Conservation (phyloP, 2,888 invertebrate species). For the Euplagia quadripunctaria region DNA sequence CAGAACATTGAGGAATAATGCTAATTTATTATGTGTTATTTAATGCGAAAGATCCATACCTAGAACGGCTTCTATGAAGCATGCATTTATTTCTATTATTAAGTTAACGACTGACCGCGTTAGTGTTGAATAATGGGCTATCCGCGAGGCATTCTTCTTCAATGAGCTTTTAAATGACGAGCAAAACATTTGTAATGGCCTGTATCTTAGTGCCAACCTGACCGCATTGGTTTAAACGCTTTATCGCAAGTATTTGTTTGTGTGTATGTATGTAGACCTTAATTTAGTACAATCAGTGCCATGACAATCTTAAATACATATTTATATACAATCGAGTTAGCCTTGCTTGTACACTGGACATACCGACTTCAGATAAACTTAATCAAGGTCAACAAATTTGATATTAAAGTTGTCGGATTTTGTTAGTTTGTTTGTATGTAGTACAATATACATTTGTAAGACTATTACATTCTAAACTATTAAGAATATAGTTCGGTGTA, state of each 20-base stretch:
- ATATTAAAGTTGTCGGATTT: not conserved
- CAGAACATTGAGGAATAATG: not conserved
- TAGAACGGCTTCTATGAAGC: constrained; percentile 45
- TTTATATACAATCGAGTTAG: not conserved
- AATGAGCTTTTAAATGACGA: constrained; percentile 56
- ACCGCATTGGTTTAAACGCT: constrained; percentile 46
- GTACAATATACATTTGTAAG: not conserved
- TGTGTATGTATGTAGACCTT: not conserved
- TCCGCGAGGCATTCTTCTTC: constrained; percentile 51
- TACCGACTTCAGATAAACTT: not conserved
- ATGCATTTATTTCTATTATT: constrained; percentile 53
- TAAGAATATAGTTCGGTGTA: not conserved
- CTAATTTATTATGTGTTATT: constrained; percentile 35
- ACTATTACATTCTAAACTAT: not conserved
- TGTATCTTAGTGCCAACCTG: constrained; percentile 45
- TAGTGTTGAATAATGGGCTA: constrained; percentile 64
- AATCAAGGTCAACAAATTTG: not conserved
- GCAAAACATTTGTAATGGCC: constrained; percentile 42
- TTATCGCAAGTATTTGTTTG: constrained; percentile 19
- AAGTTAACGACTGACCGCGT: constrained; percentile 55
- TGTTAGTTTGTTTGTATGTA: not conserved
- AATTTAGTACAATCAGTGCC: not conserved
- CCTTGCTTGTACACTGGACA: not conserved
- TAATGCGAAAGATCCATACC: constrained; percentile 56
- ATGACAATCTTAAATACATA: not conserved